Percentiles rank a stretch among this genome's conserved stretches.
phyloP scores from a whole-genome alignment of 2,113 vertebrate genomes.

The Ptyas mucosa region DNA sequence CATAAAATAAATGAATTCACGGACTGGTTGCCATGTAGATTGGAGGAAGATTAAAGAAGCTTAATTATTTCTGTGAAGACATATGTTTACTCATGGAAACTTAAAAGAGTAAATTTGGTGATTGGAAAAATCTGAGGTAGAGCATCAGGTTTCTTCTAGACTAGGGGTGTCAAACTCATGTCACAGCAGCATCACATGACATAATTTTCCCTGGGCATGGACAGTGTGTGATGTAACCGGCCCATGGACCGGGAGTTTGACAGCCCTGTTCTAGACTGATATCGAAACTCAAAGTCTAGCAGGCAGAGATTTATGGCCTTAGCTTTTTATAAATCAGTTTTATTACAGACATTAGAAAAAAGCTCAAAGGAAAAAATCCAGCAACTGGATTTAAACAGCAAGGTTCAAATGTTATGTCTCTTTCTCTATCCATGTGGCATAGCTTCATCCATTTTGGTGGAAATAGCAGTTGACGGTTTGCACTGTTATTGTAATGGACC shows the following conservation, averaged over 20 bases:
- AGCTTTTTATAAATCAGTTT: not conserved
- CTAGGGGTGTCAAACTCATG: too few relatives aligned
- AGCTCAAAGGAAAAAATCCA: not conserved
- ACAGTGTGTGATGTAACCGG: too few relatives aligned
- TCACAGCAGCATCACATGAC: too few relatives aligned
- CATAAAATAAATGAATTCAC: not conserved
- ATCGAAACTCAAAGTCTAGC: not conserved
- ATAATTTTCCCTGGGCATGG: rapidly evolving
- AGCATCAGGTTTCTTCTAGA: not conserved
- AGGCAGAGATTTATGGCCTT: not conserved
- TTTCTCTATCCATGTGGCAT: not conserved
- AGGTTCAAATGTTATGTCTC: not conserved
- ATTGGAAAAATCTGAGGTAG: not conserved
- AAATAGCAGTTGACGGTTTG: not conserved
- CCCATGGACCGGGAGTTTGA: too few relatives aligned
- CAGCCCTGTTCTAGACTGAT: not conserved
- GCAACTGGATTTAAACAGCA: not conserved
- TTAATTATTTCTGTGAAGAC: not conserved
- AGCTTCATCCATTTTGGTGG: not conserved
- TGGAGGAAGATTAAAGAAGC: not conserved
- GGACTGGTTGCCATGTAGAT: not conserved
- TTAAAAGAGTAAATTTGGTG: not conserved
- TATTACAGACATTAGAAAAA: not conserved
- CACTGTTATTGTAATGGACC: not conserved
- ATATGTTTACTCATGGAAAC: not conserved